A percentile compares a stretch with the other conserved stretches of the same genome.
Conservation (phyloP, 2,888 invertebrate species). For the Neocrepidodera transversa region DNA sequence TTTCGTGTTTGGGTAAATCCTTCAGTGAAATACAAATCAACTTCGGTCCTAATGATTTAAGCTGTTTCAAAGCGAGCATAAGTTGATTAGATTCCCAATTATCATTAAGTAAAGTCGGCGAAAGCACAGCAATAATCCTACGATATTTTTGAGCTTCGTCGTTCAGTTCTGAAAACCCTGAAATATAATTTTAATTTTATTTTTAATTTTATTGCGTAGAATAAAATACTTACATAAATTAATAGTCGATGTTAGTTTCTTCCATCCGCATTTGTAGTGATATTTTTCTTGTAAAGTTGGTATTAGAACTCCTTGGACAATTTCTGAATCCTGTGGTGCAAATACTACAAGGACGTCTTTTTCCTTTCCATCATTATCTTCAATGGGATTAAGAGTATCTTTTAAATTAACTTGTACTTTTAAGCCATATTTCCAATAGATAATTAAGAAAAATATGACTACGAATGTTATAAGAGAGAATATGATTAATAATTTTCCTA, state of each 20-base stretch:
- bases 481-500: neutral
- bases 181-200: slow-evolving; percentile 26
- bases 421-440: slow-evolving; percentile 65
- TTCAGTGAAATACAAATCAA: slow-evolving; percentile 59
- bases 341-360: slow-evolving; percentile 72
- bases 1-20: slow-evolving; percentile 56
- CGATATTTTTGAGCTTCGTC: slow-evolving; percentile 63
- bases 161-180: slow-evolving; percentile 68
- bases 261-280: slow-evolving; percentile 69
- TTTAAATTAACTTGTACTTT: slow-evolving; percentile 61
- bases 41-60: slow-evolving; percentile 54
- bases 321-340: slow-evolving; percentile 69
- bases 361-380: slow-evolving; percentile 64
- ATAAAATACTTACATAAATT: slow-evolving; percentile 22
- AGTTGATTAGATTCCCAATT: slow-evolving; percentile 61
- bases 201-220: neutral
- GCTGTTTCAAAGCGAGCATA: slow-evolving; percentile 60
- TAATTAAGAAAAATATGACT: slow-evolving; percentile 48
- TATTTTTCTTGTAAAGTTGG: slow-evolving; percentile 70
- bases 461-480: neutral
- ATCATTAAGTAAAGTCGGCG: slow-evolving; percentile 60
- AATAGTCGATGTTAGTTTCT: slow-evolving; percentile 15
- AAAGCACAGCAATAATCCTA: slow-evolving; percentile 61
- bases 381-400: slow-evolving; percentile 61
- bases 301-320: slow-evolving; percentile 69